Evolutionary conservation across 2,113 vertebrate genomes (phyloP).

Genomic region (Lagopus leucura): DNA sequence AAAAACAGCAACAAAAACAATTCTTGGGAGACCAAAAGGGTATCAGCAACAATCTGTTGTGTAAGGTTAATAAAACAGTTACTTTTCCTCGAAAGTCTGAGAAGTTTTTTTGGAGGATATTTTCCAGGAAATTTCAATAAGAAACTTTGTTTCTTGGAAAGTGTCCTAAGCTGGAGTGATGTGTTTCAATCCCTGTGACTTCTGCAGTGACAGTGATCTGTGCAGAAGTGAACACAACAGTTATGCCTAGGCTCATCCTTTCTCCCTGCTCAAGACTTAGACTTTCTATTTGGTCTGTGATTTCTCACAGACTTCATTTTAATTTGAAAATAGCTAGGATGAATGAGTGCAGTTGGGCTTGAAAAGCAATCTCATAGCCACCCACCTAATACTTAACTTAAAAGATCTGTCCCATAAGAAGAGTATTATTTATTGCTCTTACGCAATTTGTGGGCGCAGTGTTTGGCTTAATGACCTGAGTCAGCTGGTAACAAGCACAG

Average conservation of each 20-base stretch:
- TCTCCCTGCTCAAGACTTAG: neutral
- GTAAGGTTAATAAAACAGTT: neutral
- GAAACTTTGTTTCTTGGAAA: conserved; percentile 12
- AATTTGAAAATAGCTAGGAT: neutral
- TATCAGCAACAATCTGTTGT: neutral
- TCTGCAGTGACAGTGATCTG: neutral
- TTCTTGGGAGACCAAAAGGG: neutral
- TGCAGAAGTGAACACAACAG: neutral
- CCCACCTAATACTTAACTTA: neutral
- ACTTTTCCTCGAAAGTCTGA: neutral
- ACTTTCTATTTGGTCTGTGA: neutral
- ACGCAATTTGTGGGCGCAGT: neutral
- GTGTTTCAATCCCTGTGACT: neutral
- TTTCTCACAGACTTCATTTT: neutral
- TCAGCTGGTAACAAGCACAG: neutral
- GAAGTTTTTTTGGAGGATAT: neutral
- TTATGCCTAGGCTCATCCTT: neutral
- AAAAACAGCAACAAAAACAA: neutral
- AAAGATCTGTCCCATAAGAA: neutral
- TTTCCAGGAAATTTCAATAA: neutral
- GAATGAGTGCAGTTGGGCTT: neutral
- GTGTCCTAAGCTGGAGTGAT: neutral
- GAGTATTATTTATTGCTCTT: neutral
- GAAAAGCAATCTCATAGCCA: neutral
- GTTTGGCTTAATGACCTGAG: neutral